Conservation (phyloP, 2,113 vertebrate species). For the Genyomyrus donnyi region DNA sequence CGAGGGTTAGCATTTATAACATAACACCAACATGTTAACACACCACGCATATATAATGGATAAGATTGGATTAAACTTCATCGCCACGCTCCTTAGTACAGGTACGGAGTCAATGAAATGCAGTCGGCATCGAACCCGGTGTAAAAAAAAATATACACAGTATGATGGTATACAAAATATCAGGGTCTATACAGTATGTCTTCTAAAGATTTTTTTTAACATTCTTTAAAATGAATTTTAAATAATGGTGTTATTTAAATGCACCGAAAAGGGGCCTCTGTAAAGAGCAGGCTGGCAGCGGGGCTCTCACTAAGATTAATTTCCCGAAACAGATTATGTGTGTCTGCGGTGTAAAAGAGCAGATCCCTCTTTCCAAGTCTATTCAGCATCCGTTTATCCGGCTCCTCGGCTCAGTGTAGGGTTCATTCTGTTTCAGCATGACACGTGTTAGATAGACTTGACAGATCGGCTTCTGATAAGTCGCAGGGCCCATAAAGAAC, state of each 20-base stretch:
- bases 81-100: not conserved
- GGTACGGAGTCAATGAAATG: not conserved
- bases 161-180: not conserved
- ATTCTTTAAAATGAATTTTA: not conserved
- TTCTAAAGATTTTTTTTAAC: not conserved
- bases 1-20: not conserved
- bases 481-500: slow-evolving; percentile 19
- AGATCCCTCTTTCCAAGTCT: slow-evolving; percentile 14
- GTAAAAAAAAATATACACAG: not conserved
- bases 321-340: slow-evolving; percentile 20
- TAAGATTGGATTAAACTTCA: not conserved
- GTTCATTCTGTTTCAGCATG: slow-evolving; percentile 14
- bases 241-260: not conserved
- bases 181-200: not conserved
- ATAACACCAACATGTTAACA: not conserved
- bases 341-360: slow-evolving; percentile 15
- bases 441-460: slow-evolving; percentile 23
- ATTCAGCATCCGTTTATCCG: slow-evolving; percentile 20
- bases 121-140: not conserved
- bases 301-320: not conserved
- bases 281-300: not conserved
- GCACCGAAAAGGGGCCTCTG: not conserved
- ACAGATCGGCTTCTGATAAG: slow-evolving; percentile 26
- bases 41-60: not conserved
- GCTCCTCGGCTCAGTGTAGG: not conserved